Evolutionary conservation across 2,888 invertebrate species (phyloP), one percentile per base, ranked within the genome.

Genomic region (Chesias legatella): DNA sequence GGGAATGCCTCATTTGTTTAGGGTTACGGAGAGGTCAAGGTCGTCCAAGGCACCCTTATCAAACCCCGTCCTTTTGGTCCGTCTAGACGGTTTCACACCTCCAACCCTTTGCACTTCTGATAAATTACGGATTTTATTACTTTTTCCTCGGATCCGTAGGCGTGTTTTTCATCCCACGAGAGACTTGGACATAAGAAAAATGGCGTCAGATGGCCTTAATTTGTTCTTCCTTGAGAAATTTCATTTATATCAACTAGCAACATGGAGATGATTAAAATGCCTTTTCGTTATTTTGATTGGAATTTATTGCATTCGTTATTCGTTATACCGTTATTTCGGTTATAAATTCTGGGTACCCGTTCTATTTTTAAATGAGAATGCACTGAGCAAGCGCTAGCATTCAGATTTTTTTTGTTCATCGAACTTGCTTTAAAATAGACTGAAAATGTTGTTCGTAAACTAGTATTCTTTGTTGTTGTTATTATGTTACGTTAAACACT

Each of bases 51-150:
- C 75, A 82, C 83, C 84, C 83, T 83, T 80, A 83, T 82, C 84
- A 84, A 75, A 74, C 71, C 70, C 75, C 77, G 79, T 78, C 79
- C 77, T 78, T 74, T 78, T 72, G 79, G 82, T 73, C 75, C 81
- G 86, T 86, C 86, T 86, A 86, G 86, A 86, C 86, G 77, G 68
- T 61, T 76, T 79, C 79, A 74, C 84, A 84, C 84, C 82, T 84
- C 65, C 71, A 79, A 81, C 82, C 82, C 77, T 81, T 76, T 70
- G 58, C 74, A 74, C 70, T 72, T 71, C 78, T 73, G 69, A 71
- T 69, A 74, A 73, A 75, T 82, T 75, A 74, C 64, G 67, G 70
- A 60, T 76, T 69, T 66, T 71, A 62, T 69, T 68, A 59, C 40
- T 41, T 45, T 56, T 56, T 65, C 56, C 54, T 63, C 20, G 13